Evolutionary conservation across 2,888 invertebrate genomes (phyloP).

Genomic region (Cataglyphis albicans): DNA sequence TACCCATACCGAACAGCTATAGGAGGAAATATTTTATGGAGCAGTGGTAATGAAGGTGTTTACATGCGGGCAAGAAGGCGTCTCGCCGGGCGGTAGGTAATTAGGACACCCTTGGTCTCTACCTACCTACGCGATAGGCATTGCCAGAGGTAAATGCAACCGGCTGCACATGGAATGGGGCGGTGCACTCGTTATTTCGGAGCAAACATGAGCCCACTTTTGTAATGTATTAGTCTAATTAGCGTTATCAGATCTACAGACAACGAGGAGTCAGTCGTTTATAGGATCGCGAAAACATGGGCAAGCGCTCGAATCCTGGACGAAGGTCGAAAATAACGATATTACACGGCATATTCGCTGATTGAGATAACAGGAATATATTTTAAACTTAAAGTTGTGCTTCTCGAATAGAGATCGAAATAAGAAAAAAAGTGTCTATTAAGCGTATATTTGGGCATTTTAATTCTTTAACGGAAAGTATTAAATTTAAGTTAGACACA

Average conservation of each 20-base stretch:
- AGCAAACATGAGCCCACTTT: conserved; percentile 45
- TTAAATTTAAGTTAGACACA: conserved; percentile 47
- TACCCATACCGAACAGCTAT: conserved; percentile 44
- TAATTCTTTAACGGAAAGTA: conserved; percentile 37
- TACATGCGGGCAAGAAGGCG: conserved; percentile 77
- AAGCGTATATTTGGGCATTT: neutral
- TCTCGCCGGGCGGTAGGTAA: conserved; percentile 73
- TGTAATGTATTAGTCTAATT: conserved; percentile 71
- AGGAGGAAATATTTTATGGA: conserved; percentile 72
- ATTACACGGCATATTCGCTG: conserved; percentile 29
- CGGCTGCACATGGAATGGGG: conserved; percentile 56
- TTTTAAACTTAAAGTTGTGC: neutral
- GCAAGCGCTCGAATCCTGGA: conserved; percentile 48
- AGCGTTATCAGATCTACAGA: conserved; percentile 71
- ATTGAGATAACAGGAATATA: neutral
- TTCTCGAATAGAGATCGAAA: neutral
- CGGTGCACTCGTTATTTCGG: conserved; percentile 70
- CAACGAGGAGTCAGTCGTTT: conserved; percentile 68
- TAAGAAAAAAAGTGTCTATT: conserved; percentile 3
- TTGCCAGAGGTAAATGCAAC: conserved; percentile 69
- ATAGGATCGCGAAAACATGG: conserved; percentile 52
- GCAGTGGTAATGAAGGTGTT: conserved; percentile 77
- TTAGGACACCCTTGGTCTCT: conserved; percentile 72
- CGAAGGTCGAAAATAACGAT: conserved; percentile 61
- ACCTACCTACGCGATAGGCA: conserved; percentile 72